Evolutionary conservation across 2,113 vertebrate species (phyloP), one percentile per base, ranked within the genome.

Genomic region (Ameiurus melas): DNA sequence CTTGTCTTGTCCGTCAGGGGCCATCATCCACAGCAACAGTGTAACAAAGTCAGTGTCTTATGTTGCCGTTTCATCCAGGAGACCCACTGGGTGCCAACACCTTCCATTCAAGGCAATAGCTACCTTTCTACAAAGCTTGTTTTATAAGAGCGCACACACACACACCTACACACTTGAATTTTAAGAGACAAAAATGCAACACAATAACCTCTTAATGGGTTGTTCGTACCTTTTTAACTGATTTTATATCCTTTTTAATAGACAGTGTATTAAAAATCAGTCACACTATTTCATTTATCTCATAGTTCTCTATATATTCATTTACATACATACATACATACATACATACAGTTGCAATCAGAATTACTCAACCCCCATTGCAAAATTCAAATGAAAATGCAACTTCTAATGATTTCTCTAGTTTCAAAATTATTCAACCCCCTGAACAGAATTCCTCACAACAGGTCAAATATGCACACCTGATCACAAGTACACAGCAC

Each of bases 41-140:
- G 43, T 92, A 89, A 89, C 92, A 83, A 33, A 0, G 64, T 89
- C 22, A 86, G 91, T 33, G 91, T 33, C 87, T 89, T 89, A 92
- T 92, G 92, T 92, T 94, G 92, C 94, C 92, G 93, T 91, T 90
- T 77, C 33, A 64, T 27, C 85, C 64, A 87, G 86, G 90, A 92
- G 92, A 87, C 60, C 51, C 60, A 36, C 20, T 80, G 30, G 71
- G 83, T 71, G 43, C 75, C 86, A 86, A 36, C 27, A 87, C 57
- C 36, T 62, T 73, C 68, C 12, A 60, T 55, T 75, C 16, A 60
- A 83, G 9, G 60, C 53, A 70, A 33, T n/a, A 9, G 30, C 55
- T 68, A 70, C 1, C 10, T 53, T 78, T 58, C 16, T 51, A 36
- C 5, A 66, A 25, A 79, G 13, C 10, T 20, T 58, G 77, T 79